Evolutionary conservation across 2,113 vertebrate genomes (phyloP).

Genomic region (Argyrosomus japonicus): DNA sequence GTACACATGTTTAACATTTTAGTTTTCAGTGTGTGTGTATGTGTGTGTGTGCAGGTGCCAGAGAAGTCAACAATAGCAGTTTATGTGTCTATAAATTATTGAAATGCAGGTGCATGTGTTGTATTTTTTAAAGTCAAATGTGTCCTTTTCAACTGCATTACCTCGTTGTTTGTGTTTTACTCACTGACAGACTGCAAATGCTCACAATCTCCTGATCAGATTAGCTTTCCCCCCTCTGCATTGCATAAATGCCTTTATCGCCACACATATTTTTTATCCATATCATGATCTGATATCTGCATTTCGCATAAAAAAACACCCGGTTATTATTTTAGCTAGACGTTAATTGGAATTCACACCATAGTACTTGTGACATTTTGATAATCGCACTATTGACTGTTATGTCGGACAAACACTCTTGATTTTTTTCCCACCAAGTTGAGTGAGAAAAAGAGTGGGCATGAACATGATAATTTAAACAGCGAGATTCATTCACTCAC

Average conservation of each 20-base stretch:
- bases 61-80: neutral
- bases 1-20: slow-evolving; percentile 41
- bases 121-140: slow-evolving; percentile 6
- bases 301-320: slow-evolving; percentile 45
- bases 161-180: slow-evolving; percentile 32
- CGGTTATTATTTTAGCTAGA: slow-evolving; percentile 72
- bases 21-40: neutral
- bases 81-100: slow-evolving; percentile 35
- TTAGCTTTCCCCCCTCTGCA: slow-evolving; percentile 9
- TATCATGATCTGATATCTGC: slow-evolving; percentile 42
- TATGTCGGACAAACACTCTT: slow-evolving; percentile 83
- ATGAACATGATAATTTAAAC: slow-evolving; percentile 84
- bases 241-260: neutral
- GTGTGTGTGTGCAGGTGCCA: slow-evolving; percentile 9
- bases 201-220: slow-evolving; percentile 45
- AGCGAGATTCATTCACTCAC: slow-evolving; percentile 82
- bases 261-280: slow-evolving; percentile 22
- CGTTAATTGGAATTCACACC: slow-evolving; percentile 83
- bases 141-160: slow-evolving; percentile 14
- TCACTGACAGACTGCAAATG: slow-evolving; percentile 58
- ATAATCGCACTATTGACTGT: slow-evolving; percentile 84
- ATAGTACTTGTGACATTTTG: slow-evolving; percentile 83
- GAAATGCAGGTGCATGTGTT: slow-evolving; percentile 4
- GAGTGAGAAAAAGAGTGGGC: slow-evolving; percentile 86
- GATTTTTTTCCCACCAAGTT: slow-evolving; percentile 75